Base-by-base conservation (phyloP, 2,888 invertebrate species). In the Zaprionus obscuricornis region DNA sequence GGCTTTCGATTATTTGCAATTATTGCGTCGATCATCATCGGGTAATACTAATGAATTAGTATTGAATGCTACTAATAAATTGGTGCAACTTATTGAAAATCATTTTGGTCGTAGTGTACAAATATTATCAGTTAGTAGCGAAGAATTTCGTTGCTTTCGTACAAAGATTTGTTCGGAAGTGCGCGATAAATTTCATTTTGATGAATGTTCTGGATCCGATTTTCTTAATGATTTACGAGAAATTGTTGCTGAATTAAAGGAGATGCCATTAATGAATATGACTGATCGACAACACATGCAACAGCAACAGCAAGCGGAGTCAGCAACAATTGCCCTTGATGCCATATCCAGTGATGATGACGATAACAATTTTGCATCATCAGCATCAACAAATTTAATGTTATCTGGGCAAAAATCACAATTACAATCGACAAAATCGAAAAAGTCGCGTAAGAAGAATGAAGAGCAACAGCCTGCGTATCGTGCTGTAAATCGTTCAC, bases 41-140 rank as follows among this genome's bases (percentile, higher is more conserved):
- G 33, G 8, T 10, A 63, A 57, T 7, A 1, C 45, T 6, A 58
- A 22, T 0, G 50, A 67, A 0, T n/a, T 64, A 8, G 22, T 42
- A 1, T 13, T 18, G n/a, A 26, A 10, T 22, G 57, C 54, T n/a
- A 64, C 57, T 3, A 26, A 39, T 0, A 58, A 57, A 3, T 10
- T 91, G 66, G 93, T 93, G 49, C 93, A 94, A 88, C 93, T 93
- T 59, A 94, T 96, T 76, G 95, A 96, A 89, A 92, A 93, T 86
- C 93, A 93, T 83, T 94, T 93, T 88, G 96, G 96, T 1, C 93
- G 95, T 36, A 89, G 94, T 76, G 91, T 18, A 0, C 58, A 91
- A 27, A 94, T 96, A 1, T 91, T 93, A 56, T 92, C 94, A 68
- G 92, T 94, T 65, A 93, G 94, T 49, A 93, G 92, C 69, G 93